These are phyloP conservation scores for Xenentodon cancila DNA, from an alignment of 2,797 vertebrate genomes.

Conservation along the genomic window DNA sequence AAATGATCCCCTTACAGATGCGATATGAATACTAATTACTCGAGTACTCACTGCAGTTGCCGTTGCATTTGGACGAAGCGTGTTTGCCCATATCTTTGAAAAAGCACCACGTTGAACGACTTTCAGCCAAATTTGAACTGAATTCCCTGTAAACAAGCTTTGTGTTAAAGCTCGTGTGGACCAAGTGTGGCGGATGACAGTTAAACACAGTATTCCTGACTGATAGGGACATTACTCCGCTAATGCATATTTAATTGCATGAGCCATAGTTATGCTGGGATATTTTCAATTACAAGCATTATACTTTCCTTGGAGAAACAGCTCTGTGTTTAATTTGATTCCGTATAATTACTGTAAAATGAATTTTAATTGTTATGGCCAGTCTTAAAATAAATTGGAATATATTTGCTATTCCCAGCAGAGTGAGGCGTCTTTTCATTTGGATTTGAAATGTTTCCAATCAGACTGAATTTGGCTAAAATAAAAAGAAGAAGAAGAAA, in stretches of 20 bases:
- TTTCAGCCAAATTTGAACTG: constrained; percentile 30
- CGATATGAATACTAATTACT: constrained; percentile 37
- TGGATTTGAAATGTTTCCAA: constrained; percentile 32
- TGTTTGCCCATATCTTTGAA: constrained; percentile 13
- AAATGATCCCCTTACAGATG: constrained; percentile 16
- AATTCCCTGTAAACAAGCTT: constrained; percentile 25
- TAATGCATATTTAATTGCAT: constrained; percentile 80
- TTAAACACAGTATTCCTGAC: constrained; percentile 55
- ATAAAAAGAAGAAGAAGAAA: constrained; percentile 30
- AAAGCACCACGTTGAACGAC: constrained; percentile 12
- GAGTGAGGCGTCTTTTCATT: constrained; percentile 53
- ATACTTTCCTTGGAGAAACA: constrained; percentile 66
- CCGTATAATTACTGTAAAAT: constrained; percentile 76
- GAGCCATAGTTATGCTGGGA: constrained; percentile 73
- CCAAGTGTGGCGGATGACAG: constrained; percentile 28
- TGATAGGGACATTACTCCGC: constrained; percentile 62
- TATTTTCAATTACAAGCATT: constrained; percentile 81
- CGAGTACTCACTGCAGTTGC: constrained; percentile 19
- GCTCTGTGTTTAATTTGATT: constrained; percentile 75
- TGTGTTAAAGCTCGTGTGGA: constrained; percentile 12
- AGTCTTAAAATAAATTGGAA: constrained; percentile 62
- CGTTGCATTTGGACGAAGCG: constrained; percentile 1
- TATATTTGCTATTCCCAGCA: constrained; percentile 34
- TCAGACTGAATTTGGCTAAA: constrained; percentile 48
- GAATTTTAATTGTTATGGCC: constrained; percentile 75